phyloP scores from a whole-genome alignment of 2,113 vertebrate genomes.

The Uria lomvia region DNA sequence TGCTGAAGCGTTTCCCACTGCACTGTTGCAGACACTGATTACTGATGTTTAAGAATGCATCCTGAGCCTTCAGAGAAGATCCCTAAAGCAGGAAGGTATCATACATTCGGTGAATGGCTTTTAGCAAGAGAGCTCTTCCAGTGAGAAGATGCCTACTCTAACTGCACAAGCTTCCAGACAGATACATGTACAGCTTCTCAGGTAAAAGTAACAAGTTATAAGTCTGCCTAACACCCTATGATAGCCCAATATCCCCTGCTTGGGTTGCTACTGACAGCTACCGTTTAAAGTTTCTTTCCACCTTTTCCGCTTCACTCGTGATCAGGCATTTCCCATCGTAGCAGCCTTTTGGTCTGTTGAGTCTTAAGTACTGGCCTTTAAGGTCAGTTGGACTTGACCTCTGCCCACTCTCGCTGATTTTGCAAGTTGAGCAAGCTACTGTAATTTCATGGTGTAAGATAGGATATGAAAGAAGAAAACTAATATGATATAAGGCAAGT shows the following conservation, averaged over 20 bases:
- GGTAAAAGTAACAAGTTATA: background rate
- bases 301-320: background rate
- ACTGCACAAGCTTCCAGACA: background rate
- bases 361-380: background rate
- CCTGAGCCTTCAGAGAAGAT: background rate
- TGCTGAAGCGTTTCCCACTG: background rate
- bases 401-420: background rate
- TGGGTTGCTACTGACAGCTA: background rate
- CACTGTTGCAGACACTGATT: background rate
- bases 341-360: background rate
- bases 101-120: background rate
- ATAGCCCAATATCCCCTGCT: background rate
- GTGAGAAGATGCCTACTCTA: background rate
- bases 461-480: background rate
- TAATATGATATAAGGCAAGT: background rate
- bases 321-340: background rate
- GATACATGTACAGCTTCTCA: background rate
- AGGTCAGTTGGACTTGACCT: background rate
- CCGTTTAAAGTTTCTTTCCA: background rate
- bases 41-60: background rate
- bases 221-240: accelerated
- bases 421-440: background rate
- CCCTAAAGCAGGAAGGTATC: background rate
- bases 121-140: background rate
- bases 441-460: background rate